phyloP scores from a whole-genome alignment of 2,888 invertebrate genomes.

The Anthrax anthrax region DNA sequence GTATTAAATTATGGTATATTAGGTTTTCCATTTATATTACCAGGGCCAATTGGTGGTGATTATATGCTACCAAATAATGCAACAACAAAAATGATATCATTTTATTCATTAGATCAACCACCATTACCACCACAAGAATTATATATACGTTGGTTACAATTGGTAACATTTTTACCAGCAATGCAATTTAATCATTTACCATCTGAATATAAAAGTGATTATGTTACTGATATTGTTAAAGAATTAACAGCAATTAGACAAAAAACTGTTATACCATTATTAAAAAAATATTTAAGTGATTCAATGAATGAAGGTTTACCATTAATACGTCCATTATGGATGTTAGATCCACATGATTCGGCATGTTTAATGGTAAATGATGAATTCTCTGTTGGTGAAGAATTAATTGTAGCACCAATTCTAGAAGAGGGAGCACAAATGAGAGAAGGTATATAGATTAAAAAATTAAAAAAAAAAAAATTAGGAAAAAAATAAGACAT shows the following conservation, averaged over 20 bases:
- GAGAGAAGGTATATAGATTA: conserved; percentile 48
- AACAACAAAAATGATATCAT: conserved; percentile 34
- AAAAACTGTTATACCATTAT: conserved; percentile 57
- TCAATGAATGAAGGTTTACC: conserved; percentile 71
- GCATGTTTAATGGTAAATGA: conserved; percentile 63
- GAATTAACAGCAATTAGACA: conserved; percentile 58
- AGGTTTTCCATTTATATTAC: conserved; percentile 86
- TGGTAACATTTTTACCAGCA: conserved; percentile 80
- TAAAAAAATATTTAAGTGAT: conserved; percentile 63
- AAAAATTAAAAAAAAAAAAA: too few species aligned
- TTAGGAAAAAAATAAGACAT: too few species aligned
- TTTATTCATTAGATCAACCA: conserved; percentile 40
- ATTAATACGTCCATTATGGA: conserved; percentile 79
- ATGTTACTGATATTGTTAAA: conserved; percentile 62
- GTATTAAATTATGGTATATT: conserved; percentile 76
- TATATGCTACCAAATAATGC: conserved; percentile 47
- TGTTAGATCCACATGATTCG: conserved; percentile 65
- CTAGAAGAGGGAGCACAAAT: conserved; percentile 52
- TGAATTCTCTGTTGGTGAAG: conserved; percentile 81
- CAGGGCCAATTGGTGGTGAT: conserved; percentile 88
- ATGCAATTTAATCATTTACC: conserved; percentile 85
- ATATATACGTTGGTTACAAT: conserved; percentile 79
- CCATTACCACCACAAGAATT: conserved; percentile 64
- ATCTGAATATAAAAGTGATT: conserved; percentile 70
- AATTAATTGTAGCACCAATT: conserved; percentile 81